These are phyloP conservation scores for Drosophila monieri DNA, from an alignment of 2,888 invertebrate species.

Conservation along the genomic window DNA sequence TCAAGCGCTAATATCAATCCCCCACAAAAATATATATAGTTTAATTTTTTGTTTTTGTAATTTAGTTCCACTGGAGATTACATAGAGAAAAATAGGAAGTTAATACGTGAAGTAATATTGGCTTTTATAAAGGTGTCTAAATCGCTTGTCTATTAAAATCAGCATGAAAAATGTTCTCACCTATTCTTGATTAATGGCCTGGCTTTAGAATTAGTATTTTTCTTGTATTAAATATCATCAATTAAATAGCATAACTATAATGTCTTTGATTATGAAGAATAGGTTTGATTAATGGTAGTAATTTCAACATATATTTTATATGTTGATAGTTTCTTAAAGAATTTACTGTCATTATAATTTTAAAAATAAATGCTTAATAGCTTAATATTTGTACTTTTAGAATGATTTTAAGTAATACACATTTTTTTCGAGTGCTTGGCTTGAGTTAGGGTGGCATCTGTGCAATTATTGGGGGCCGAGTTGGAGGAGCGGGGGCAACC, in stretches of 20 bases:
- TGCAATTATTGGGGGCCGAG: slow-evolving; percentile 38
- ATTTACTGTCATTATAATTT: no score
- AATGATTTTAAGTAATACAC: no score
- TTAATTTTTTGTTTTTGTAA: slow-evolving; percentile 23
- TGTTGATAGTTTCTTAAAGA: no score
- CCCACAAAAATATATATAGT: slow-evolving; percentile 21
- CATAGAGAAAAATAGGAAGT: slow-evolving; percentile 8
- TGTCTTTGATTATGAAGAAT: not conserved
- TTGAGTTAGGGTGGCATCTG: slow-evolving; percentile 42
- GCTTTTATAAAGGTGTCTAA: not conserved
- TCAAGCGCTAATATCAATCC: slow-evolving; percentile 62
- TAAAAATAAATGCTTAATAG: no score
- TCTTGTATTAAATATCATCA: slow-evolving; percentile 1
- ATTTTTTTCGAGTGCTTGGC: slow-evolving; percentile 8
- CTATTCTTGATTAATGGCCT: not conserved
- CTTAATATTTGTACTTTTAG: no score
- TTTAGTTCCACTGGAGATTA: slow-evolving; percentile 16
- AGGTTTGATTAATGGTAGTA: not conserved
- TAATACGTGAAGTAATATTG: not conserved
- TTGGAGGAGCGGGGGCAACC: slow-evolving; percentile 37
- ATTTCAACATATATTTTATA: no score
- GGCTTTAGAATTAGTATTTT: slow-evolving; percentile 1
- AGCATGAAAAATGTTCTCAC: slow-evolving; percentile 1
- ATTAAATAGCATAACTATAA: not conserved
- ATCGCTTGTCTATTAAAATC: not conserved